These are phyloP conservation scores for Reticulitermes speratus DNA, from an alignment of 1,140 invertebrate species.

Conservation along the genomic window DNA sequence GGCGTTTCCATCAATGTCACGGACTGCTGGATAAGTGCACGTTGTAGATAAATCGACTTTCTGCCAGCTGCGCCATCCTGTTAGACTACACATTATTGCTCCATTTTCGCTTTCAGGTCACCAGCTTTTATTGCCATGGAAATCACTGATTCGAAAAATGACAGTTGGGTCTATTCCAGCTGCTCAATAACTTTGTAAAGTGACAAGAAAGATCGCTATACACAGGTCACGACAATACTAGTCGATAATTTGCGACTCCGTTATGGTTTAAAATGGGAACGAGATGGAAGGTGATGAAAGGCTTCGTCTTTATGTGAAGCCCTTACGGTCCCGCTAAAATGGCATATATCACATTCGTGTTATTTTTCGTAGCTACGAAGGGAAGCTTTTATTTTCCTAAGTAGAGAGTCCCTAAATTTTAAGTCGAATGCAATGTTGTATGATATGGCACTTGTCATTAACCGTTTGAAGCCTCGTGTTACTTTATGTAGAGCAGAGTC, in stretches of 20 bases:
- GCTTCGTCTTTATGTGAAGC: not conserved
- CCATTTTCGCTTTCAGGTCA: not conserved
- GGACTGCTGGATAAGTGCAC: not conserved
- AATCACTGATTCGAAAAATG: slow-evolving; percentile 3
- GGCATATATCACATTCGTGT: not conserved
- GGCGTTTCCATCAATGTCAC: not conserved
- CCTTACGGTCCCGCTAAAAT: not conserved
- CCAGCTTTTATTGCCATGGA: not conserved
- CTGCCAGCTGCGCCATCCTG: not conserved
- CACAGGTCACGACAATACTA: not conserved
- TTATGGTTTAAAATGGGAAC: not conserved
- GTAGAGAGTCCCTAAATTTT: no score
- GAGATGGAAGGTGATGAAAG: not conserved
- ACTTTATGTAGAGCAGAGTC: no score
- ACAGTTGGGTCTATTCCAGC: not conserved
- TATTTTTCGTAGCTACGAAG: no score
- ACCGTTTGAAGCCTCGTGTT: no score
- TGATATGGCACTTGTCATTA: no score
- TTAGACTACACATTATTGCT: not conserved
- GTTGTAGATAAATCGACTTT: not conserved
- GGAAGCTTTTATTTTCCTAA: no score
- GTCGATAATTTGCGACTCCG: not conserved
- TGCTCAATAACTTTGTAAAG: not conserved
- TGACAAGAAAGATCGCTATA: not conserved
- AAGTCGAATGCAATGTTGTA: no score